Percentiles rank a stretch among this genome's conserved stretches.
These are phyloP conservation scores for Alsophila aescularia DNA, from an alignment of 2,888 invertebrate genomes.

Conservation along the genomic window DNA sequence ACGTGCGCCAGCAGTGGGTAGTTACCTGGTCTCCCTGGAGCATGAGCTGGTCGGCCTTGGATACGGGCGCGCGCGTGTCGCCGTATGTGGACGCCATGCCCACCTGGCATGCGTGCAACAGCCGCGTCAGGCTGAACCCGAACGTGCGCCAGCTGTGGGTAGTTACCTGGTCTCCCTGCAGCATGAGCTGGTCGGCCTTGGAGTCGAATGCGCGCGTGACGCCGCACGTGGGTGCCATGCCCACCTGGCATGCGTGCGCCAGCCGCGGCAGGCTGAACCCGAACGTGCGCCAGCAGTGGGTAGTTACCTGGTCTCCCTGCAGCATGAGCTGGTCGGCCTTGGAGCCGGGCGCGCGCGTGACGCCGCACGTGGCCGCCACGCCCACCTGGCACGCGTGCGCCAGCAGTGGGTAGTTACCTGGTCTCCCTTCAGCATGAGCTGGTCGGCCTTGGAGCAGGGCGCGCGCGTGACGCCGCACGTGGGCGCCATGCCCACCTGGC, in stretches of 20 bases:
- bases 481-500: too few relatives aligned
- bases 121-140: constrained; percentile 88
- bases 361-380: too few relatives aligned
- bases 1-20: constrained; percentile 85
- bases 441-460: too few relatives aligned
- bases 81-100: constrained; percentile 95
- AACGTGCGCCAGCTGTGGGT: constrained; percentile 85
- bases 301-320: too few relatives aligned
- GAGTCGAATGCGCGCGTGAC: constrained; percentile 90
- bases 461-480: too few relatives aligned
- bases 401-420: too few relatives aligned
- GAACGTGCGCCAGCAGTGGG: too few relatives aligned
- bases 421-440: too few relatives aligned
- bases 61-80: constrained; percentile 89
- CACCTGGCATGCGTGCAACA: constrained; percentile 92
- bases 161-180: constrained; percentile 98
- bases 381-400: too few relatives aligned
- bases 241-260: constrained; percentile 92
- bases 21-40: constrained; percentile 98
- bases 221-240: constrained; percentile 94
- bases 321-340: too few relatives aligned
- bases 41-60: constrained; percentile 90
- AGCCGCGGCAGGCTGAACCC: constrained; percentile 90
- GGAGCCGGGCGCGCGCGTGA: too few relatives aligned
- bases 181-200: constrained; percentile 89